These are phyloP conservation scores for Alosa sapidissima DNA, from an alignment of 2,797 vertebrate genomes.

Conservation along the genomic window DNA sequence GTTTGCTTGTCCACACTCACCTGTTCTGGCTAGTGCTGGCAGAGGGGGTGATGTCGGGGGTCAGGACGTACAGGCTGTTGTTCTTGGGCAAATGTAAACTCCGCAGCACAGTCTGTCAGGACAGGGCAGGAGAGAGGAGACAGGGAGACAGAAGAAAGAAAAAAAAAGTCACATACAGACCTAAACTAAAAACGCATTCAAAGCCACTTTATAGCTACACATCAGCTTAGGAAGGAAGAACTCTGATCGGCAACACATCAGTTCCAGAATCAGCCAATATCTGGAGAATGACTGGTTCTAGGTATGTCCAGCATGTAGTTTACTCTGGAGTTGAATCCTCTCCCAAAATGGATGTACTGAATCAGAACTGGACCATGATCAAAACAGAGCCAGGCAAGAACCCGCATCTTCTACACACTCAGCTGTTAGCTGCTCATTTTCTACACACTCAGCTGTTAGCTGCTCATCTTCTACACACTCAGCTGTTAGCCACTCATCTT, in stretches of 20 bases:
- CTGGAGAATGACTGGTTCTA: not conserved
- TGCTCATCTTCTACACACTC: too few species aligned
- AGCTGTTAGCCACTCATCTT: too few species aligned
- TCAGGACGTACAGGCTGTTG: slow-evolving; percentile 98
- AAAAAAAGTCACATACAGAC: not conserved
- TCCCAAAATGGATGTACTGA: not conserved
- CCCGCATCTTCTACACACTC: too few species aligned
- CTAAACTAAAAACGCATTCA: not conserved
- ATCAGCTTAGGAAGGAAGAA: not conserved
- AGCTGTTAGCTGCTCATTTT: too few species aligned
- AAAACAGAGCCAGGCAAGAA: not conserved
- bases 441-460: too few species aligned
- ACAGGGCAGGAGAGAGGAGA: slow-evolving; percentile 45
- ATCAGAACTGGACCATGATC: not conserved
- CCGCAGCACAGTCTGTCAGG: slow-evolving; percentile 88
- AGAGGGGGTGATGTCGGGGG: slow-evolving; percentile 90
- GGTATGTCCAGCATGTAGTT: not conserved
- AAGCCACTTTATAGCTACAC: not conserved
- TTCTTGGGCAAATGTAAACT: slow-evolving; percentile 99
- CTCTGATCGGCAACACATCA: not conserved
- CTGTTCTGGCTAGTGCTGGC: slow-evolving; percentile 92
- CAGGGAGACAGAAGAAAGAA: too few species aligned
- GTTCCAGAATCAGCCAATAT: not conserved
- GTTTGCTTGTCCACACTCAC: slow-evolving; percentile 66
- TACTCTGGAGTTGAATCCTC: not conserved